Evolutionary conservation across 2,888 invertebrate species (phyloP).

Genomic region (Galerucella nymphaeae): DNA sequence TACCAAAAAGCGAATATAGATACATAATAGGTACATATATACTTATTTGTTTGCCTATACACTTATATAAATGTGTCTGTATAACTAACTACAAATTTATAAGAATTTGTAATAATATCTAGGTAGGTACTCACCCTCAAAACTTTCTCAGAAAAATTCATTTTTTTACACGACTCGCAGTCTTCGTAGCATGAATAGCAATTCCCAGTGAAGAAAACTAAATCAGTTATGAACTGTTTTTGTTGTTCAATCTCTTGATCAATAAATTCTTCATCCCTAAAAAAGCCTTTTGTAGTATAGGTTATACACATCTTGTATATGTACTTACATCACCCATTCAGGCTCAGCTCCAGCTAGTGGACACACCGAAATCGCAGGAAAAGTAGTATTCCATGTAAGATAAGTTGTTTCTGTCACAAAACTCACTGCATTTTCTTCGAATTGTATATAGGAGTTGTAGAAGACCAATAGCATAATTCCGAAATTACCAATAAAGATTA

Average conservation of each 20-base stretch:
- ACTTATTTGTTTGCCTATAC: no score
- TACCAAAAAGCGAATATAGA: no score
- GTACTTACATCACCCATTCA: slow-evolving; percentile 54
- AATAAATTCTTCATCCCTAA: slow-evolving; percentile 39
- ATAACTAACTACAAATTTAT: no score
- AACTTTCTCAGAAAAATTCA: slow-evolving; percentile 59
- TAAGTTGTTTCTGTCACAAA: slow-evolving; percentile 70
- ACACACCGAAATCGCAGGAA: slow-evolving; percentile 72
- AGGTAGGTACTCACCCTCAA: slow-evolving; percentile 54
- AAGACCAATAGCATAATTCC: slow-evolving; percentile 66
- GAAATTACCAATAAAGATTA: slow-evolving; percentile 65
- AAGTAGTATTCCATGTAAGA: slow-evolving; percentile 72
- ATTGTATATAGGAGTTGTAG: slow-evolving; percentile 67
- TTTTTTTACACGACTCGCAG: slow-evolving; percentile 59
- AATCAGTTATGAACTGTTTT: slow-evolving; percentile 62
- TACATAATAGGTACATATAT: no score
- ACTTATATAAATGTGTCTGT: no score
- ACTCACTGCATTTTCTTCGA: slow-evolving; percentile 66
- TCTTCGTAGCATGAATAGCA: slow-evolving; percentile 64
- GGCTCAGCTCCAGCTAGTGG: slow-evolving; percentile 64
- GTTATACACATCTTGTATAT: no score
- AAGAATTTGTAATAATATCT: no score
- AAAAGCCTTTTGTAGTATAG: no score
- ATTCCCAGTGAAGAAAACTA: slow-evolving; percentile 66
- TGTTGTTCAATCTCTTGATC: slow-evolving; percentile 44